Percentiles rank a stretch among this genome's conserved stretches.
Evolutionary conservation across 1,140 invertebrate genomes (phyloP).

Genomic region (Geopemphigus sp.): DNA sequence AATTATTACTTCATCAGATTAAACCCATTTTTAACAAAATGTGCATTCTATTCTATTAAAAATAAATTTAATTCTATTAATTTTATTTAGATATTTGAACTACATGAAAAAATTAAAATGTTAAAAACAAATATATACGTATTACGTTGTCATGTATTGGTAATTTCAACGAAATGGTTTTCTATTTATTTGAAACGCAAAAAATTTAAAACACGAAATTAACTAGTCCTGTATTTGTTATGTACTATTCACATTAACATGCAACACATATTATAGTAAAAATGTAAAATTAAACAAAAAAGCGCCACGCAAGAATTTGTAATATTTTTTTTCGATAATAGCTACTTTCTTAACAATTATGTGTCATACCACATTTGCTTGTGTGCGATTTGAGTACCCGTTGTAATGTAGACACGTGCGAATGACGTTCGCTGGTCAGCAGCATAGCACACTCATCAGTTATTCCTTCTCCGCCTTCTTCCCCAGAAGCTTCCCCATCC

Average conservation of each 20-base stretch:
- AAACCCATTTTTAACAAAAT: too few species aligned
- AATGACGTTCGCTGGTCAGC: constrained; percentile 62
- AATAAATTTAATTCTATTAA: too few species aligned
- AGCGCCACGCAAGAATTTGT: neutral
- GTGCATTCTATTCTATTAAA: too few species aligned
- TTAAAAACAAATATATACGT: too few species aligned
- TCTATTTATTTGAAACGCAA: too few species aligned
- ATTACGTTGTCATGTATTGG: too few species aligned
- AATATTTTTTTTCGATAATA: neutral
- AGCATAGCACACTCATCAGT: constrained; percentile 84
- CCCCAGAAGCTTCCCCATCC: constrained; percentile 62
- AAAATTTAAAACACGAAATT: neutral
- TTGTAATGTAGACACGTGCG: constrained; percentile 49
- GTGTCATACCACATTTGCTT: constrained; percentile 50
- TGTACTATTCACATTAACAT: neutral
- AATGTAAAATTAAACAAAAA: neutral
- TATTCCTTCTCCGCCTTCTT: constrained; percentile 66
- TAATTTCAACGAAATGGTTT: too few species aligned
- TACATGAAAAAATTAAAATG: too few species aligned
- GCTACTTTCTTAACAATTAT: constrained; percentile 30
- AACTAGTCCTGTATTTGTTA: neutral
- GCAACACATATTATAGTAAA: neutral
- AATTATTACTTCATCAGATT: too few species aligned
- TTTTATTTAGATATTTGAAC: too few species aligned
- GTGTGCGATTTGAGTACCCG: constrained; percentile 50